Base-by-base conservation (phyloP, 2,888 invertebrate species). In the Meiosimyza platycephala region DNA sequence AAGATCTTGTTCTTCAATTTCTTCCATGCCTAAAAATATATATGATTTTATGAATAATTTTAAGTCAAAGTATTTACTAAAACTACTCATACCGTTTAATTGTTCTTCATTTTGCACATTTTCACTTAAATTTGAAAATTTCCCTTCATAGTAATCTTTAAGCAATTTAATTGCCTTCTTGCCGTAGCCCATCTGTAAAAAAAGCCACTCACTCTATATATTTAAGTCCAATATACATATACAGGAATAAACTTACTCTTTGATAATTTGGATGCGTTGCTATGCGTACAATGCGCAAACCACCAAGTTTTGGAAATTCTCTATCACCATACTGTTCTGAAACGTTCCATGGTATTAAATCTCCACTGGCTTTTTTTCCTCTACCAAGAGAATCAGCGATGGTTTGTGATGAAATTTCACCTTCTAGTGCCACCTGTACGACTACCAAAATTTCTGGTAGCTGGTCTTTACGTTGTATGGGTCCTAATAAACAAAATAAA, bases 231-330 rank as follows among this genome's bases (percentile, higher is more conserved):
- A 18, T n/a, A 33, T 52, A 22, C 16, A n/a, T 47, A 7, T 52
- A 22, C 16, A 52, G 11, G 18, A 16, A 52, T 40, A 40, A 9
- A 40, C 88, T 84, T 87, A 94, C 94, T 81, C 94, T 90, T 86
- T 98, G 97, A 86, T 98, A 98, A 78, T 97, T 96, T 0, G 99
- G 99, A 90, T 99, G 98, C 0, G 99, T 98, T 7, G 99, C 99
- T 78, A 99, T 97, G 77, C 99, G 90, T 0, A 99, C 96, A 75
- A 99, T 90, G 76, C 99, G 90, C 1, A 95, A 96, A 0, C 99
- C 99, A 50, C 92, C 89, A 0, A 99, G 89, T 72, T 93, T 92
- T 0, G 98, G 96, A 87, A 99, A 99, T 85, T 98, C 94, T 75
- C 92, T 90, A 86, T 99, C 98, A 70, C 96, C 95, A 88, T 94